Percentiles rank a stretch among this genome's conserved stretches.
These are phyloP conservation scores for Pocota personata DNA, from an alignment of 2,888 invertebrate species.

Conservation along the genomic window DNA sequence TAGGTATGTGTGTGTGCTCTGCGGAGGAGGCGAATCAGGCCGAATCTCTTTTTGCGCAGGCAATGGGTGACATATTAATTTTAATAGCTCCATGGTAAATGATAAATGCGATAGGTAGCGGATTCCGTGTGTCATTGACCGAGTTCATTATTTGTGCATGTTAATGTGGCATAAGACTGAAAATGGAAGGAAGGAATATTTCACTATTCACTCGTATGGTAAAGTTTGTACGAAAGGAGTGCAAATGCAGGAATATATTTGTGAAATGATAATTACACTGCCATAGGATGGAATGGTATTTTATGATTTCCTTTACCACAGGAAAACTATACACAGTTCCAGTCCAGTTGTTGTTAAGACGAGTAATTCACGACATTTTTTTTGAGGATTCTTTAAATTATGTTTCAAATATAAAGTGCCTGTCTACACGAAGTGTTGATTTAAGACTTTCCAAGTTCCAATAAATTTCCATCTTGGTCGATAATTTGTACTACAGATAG, in stretches of 20 bases:
- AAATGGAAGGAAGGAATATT: constrained; percentile 44
- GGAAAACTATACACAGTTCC: background rate
- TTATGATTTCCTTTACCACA: constrained; percentile 11
- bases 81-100: constrained; percentile 62
- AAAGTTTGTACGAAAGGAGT: background rate
- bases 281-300: constrained; percentile 27
- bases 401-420: background rate
- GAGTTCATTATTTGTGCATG: constrained; percentile 63
- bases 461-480: background rate
- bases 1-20: background rate
- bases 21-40: constrained; percentile 39
- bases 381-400: background rate
- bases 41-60: constrained; percentile 49
- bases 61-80: constrained; percentile 68
- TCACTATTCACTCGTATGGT: constrained; percentile 25
- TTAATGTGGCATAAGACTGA: constrained; percentile 31
- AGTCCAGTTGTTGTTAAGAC: constrained; percentile 5
- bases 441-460: no score
- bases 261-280: constrained; percentile 42
- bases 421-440: background rate
- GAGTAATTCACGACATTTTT: background rate
- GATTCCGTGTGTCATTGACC: constrained; percentile 64
- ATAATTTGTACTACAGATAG: no score
- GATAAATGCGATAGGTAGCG: constrained; percentile 60
- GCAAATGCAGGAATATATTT: background rate